Percentiles rank a stretch among this genome's conserved stretches.
Conservation (phyloP, 30 jellyfish, hydroid and myxozoan species). For the Hydractinia symbiolongicarpus region DNA sequence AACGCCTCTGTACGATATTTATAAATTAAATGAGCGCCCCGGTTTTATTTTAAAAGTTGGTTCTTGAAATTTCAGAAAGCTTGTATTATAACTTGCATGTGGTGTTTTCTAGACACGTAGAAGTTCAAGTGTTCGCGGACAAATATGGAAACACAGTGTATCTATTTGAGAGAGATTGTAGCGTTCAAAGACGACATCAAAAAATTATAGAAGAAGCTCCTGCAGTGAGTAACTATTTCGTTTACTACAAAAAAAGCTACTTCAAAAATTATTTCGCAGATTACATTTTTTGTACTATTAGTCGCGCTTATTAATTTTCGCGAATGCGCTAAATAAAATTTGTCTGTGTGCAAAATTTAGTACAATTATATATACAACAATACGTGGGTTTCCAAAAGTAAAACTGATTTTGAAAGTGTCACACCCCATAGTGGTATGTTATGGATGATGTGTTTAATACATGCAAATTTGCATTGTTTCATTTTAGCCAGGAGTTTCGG, state of each 20-base stretch:
- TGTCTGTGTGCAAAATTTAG: background rate
- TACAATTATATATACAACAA: no score
- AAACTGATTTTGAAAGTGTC: no score
- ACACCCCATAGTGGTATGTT: background rate
- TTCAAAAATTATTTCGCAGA: background rate
- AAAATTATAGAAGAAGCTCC: slow-evolving; percentile 95
- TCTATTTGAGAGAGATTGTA: slow-evolving; percentile 83
- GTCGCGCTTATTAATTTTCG: background rate
- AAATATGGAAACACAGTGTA: slow-evolving; percentile 79
- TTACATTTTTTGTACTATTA: background rate
- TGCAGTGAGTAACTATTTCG: slow-evolving; percentile 47
- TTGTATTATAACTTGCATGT: no score
- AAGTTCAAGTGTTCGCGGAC: slow-evolving; percentile 93
- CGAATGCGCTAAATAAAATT: background rate
- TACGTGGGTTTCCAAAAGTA: no score
- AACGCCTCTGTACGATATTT: no score
- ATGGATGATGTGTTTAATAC: background rate
- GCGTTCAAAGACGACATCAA: slow-evolving; percentile 97
- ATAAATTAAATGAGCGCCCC: no score
- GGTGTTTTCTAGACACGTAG: slow-evolving; percentile 61
- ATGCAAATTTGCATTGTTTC: background rate
- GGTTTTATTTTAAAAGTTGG: no score
- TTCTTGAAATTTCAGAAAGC: no score
- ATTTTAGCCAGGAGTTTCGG: slow-evolving; percentile 70
- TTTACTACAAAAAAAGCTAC: background rate